A percentile compares a stretch with the other conserved stretches of the same genome.
Conservation (phyloP, 64 coral and sea anemone genomes). For the Stichodactyla mertensii region DNA sequence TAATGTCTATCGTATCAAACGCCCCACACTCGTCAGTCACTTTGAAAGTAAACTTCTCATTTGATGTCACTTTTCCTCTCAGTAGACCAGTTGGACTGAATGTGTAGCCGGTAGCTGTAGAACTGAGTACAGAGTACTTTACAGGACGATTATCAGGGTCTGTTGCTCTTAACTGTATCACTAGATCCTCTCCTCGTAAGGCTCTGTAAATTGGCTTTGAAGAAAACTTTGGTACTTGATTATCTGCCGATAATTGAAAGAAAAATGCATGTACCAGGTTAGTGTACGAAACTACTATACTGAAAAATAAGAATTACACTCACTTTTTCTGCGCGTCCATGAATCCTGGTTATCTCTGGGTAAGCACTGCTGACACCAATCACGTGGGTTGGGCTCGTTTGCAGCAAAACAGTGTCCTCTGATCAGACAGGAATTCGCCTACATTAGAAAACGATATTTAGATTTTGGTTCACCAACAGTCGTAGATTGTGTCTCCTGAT, state of each 20-base stretch:
- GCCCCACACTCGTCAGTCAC: too few species aligned
- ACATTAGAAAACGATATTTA: neutral
- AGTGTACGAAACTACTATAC: too few species aligned
- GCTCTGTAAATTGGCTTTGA: neutral
- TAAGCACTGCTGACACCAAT: constrained; percentile 7
- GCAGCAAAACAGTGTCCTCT: neutral
- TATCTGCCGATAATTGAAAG: too few species aligned
- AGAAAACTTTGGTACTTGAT: too few species aligned
- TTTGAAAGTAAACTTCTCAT: neutral
- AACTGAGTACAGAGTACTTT: neutral
- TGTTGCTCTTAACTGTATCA: neutral
- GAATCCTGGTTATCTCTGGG: neutral
- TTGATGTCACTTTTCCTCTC: neutral
- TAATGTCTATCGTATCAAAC: neutral
- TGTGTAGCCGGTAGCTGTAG: too few species aligned
- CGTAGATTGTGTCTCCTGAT: too few species aligned
- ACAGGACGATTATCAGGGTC: neutral
- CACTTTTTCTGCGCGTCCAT: constrained; percentile 23
- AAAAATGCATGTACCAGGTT: too few species aligned
- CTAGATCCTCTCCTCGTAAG: constrained; percentile 2
- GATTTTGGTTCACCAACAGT: too few species aligned
- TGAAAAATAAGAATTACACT: neutral
- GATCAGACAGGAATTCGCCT: constrained; percentile 35
- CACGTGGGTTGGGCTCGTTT: constrained; percentile 1
- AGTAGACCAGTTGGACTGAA: neutral